Evolutionary conservation across 2,113 vertebrate species (phyloP).

Genomic region (Eudyptes chrysolophus): DNA sequence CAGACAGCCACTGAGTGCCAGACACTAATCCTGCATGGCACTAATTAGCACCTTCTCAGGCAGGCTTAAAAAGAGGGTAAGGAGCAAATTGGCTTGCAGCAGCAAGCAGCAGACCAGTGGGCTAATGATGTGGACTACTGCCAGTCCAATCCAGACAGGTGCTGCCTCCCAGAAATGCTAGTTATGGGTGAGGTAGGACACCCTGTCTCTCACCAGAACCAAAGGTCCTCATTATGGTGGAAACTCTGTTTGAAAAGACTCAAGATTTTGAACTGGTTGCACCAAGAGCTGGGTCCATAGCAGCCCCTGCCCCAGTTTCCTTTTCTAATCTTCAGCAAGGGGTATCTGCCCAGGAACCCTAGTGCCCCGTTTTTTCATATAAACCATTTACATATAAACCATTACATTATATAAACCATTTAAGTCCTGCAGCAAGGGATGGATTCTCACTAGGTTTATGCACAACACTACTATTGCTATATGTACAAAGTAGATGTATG

Average conservation of each 20-base stretch:
- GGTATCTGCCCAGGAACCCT: background rate
- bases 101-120: background rate
- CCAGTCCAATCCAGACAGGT: background rate
- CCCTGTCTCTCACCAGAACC: background rate
- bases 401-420: background rate
- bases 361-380: background rate
- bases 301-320: background rate
- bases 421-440: background rate
- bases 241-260: background rate
- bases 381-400: background rate
- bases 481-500: background rate
- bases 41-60: constrained; percentile 23
- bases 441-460: background rate
- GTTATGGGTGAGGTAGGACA: background rate
- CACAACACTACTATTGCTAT: background rate
- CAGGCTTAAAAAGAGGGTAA: background rate
- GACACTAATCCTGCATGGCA: background rate
- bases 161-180: background rate
- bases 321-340: background rate
- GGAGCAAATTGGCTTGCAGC: background rate
- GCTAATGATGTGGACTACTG: background rate
- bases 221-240: background rate
- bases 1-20: background rate
- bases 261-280: background rate
- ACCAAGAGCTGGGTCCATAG: background rate